Evolutionary conservation across 2,888 invertebrate genomes (phyloP), one percentile per base, ranked within the genome.

Genomic region (Formica aserva): DNA sequence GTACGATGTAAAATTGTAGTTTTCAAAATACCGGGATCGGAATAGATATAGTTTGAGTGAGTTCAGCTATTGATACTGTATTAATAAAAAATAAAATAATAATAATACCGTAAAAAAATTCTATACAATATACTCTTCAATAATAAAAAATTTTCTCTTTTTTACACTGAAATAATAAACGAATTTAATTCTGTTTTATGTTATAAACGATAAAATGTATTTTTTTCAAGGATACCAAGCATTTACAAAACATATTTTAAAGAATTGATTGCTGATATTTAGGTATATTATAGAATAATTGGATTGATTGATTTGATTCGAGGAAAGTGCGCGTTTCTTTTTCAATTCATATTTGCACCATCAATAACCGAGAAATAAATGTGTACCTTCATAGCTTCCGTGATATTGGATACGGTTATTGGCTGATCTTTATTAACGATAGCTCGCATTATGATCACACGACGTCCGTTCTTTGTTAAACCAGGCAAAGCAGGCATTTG

Each of bases 401-500:
- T 96, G 13, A 97, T 96, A 90, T 97, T 97, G 18, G 97, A 97
- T 0, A 97, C 48, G 48, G n/a, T 48, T n/a, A 48, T 96, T 78
- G 96, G 96, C 29, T 96, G 95, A 86, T 97, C 97, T 94, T 97
- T 97, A 91, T 97, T 2, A 11, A 38, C 96, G 48, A 97, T 92
- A 85, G 97, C 97, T 91, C 97, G 96, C 96, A 98, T 97, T 62
- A 98, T 94, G 22, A 97, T 95, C 0, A 98, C 97, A 80, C 98
- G 96, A 63, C 97, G 96, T 1, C 98, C 98, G 83, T 97, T 97
- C 41, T 97, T 97, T 0, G 98, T 98, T 29, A 98, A 95, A 15
- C 98, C 98, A 0, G 98, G 98, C 74, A 98, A 95, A 3, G 98
- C 97, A 11, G 98, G 98, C 92, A 97, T 96, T 94, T 97, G 97